Conservation (phyloP, 1,140 invertebrate genomes). For the Lerema accius region DNA sequence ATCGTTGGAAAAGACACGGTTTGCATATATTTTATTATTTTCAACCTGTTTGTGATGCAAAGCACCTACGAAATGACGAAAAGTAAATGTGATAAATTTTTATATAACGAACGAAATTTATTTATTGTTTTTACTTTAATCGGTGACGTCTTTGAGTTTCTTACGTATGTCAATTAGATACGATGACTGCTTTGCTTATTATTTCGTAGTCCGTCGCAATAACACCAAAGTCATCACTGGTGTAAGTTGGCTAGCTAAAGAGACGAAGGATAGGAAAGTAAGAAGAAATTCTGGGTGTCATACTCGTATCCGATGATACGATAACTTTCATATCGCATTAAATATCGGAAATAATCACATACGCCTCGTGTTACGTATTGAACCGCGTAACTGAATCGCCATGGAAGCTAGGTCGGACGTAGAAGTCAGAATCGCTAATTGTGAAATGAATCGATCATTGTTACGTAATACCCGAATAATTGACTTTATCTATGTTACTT, state of each 20-base stretch:
- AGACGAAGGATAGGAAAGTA: no score
- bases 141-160: no score
- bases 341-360: slow-evolving; percentile 7
- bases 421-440: slow-evolving; percentile 31
- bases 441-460: slow-evolving; percentile 38
- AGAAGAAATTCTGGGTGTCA: no score
- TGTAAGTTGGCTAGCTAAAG: no score
- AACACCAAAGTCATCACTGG: no score
- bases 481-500: slow-evolving; percentile 14
- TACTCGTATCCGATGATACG: background rate
- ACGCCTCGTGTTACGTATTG: slow-evolving; percentile 14
- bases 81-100: slow-evolving; percentile 15
- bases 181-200: no score
- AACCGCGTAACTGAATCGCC: slow-evolving; percentile 18
- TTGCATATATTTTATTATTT: slow-evolving; percentile 31
- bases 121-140: background rate
- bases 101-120: no score
- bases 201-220: no score
- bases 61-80: slow-evolving; percentile 12
- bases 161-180: no score
- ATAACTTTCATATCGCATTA: slow-evolving; percentile 10
- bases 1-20: slow-evolving; percentile 31
- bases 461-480: slow-evolving; percentile 23
- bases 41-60: slow-evolving; percentile 25
- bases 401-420: slow-evolving; percentile 27